Base-by-base conservation (phyloP, 2,888 invertebrate species). In the Oligia strigilis region DNA sequence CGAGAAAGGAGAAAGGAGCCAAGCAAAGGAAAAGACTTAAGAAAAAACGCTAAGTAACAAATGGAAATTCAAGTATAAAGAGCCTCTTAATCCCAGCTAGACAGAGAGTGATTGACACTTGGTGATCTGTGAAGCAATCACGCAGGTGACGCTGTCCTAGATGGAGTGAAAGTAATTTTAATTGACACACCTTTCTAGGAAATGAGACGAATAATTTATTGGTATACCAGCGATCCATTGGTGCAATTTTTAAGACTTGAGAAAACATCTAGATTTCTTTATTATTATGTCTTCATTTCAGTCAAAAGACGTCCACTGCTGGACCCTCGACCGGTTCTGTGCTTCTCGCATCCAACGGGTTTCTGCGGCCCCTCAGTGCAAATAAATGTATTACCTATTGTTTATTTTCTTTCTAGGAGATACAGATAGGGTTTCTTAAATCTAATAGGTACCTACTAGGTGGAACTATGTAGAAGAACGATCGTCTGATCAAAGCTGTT, bases 91-190 rank as follows among this genome's bases (percentile, higher is more conserved):
- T 66, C 70, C 64, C 11, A 43, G 4, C 2, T n/a, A 67, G 66
- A 86, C 74, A 83, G 74, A 72, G 83, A 83, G 29, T 86, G 83
- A 84, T 78, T 74, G 83, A 83, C 67, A 72, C 14, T 66, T 82
- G 66, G 82, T 64, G 36, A 55, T 65, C 65, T 9, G 46, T 40
- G 49, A 65, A 29, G 82, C 82, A 60, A 40, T 40, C 60, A 55
- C 40, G 29, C 65, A 84, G 13, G 52, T 67, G 60, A 84, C 55
- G 19, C 14, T 52, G 19, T 23, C 4, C 14, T 40, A 67, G 13
- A 66, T 55, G 58, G 60, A 60, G 80, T 13, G 13, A 72, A 84
- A 72, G 43, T 64, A 64, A 81, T 78, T 69, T 60, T 19, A 60
- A 71, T 55, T 71, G 66, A 84, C 69, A 64, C 3, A 46, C 46